Base-by-base conservation (phyloP, 2,888 invertebrate species). In the Hedychridium roseum region DNA sequence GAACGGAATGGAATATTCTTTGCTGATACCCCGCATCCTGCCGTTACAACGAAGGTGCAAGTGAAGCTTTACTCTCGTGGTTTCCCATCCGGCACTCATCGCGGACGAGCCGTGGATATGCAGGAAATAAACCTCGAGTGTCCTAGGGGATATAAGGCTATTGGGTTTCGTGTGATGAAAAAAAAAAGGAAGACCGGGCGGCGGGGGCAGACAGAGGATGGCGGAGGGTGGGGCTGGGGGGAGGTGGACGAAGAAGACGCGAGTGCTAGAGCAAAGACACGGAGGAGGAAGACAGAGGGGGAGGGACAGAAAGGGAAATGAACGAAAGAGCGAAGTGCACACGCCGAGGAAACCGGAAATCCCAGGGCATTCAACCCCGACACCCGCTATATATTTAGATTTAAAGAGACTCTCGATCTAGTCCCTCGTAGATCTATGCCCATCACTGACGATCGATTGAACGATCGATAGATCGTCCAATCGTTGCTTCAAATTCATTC, bases 41-140 rank as follows among this genome's bases (percentile, higher is more conserved):
- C n/a, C n/a, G n/a, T n/a, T n/a, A n/a, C n/a, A n/a, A n/a, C n/a
- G n/a, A n/a, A n/a, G n/a, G n/a, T n/a, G n/a, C n/a, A n/a, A n/a
- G n/a, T 31, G 43, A 47, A 60, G 64, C 50, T 60, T 59, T 69
- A 64, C 64, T 68, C 69, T 69, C 74, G 76, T 70, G 77, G 76
- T 78, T 76, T 74, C 68, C 54, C 75, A 75, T 77, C 78, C 77
- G 77, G 73, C 66, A 65, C n/a, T n/a, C n/a, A n/a, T n/a, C n/a
- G n/a, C 60, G 64, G 44, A 45, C 47, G 59, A 56, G n/a, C n/a
- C 57, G 57, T 60, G 55, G 39, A 49, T 54, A 54, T 65, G 66
- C 75, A 78, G 78, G 78, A 78, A 78, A 78, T 74, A 74, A 71
- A 74, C 72, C 72, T 73, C 72, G 58, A 74, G 74, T 69, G 69